Conservation (phyloP, 2,797 vertebrate species). For the Sebastes taczanowskii region DNA sequence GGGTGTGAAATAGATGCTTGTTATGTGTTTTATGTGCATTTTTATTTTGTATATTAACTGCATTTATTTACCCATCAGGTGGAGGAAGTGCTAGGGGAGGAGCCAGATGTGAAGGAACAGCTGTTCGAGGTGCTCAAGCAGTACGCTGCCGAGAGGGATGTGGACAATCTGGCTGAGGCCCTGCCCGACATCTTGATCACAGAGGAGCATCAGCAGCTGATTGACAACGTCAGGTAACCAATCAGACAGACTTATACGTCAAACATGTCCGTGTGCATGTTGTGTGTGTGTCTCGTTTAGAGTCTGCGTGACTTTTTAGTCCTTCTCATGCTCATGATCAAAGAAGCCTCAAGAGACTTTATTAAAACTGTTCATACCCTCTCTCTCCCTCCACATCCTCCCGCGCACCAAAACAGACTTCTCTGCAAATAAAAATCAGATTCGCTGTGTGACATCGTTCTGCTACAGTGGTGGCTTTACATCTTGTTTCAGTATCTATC, state of each 20-base stretch:
- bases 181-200: slow-evolving; percentile 88
- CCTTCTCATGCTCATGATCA: background rate
- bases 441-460: background rate
- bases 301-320: background rate
- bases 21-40: background rate
- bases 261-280: background rate
- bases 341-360: background rate
- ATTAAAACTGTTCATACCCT: background rate
- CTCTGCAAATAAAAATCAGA: background rate
- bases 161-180: slow-evolving; percentile 89
- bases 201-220: slow-evolving; percentile 88
- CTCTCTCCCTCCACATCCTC: no score
- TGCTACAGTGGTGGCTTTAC: background rate
- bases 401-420: background rate
- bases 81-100: slow-evolving; percentile 90
- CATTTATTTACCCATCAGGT: slow-evolving; percentile 78
- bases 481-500: background rate
- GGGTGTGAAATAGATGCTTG: background rate
- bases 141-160: slow-evolving; percentile 90
- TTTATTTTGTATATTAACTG: background rate
- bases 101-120: slow-evolving; percentile 90
- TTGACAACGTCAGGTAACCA: slow-evolving; percentile 94
- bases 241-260: background rate
- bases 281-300: background rate
- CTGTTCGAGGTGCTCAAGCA: slow-evolving; percentile 91